Evolutionary conservation across 2,888 invertebrate genomes (phyloP).

Genomic region (Dolomedes plantarius): DNA sequence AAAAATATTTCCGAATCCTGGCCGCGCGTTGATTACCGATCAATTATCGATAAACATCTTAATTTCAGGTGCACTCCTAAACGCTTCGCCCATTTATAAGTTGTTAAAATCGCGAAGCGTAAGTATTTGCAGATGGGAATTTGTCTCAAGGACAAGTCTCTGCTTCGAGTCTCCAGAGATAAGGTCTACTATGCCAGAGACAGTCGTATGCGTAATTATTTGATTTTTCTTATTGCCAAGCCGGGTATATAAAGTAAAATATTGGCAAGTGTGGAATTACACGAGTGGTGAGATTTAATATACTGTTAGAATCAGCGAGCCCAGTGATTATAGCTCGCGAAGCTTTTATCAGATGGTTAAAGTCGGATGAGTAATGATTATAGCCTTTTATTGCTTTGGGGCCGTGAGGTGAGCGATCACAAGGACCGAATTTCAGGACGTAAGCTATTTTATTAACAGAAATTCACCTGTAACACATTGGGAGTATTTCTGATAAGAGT

Average conservation of each 20-base stretch:
- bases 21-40: background rate
- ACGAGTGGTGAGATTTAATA: background rate
- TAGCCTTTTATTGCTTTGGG: background rate
- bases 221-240: background rate
- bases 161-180: background rate
- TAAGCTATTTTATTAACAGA: background rate
- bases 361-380: background rate
- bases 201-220: background rate
- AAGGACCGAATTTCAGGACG: background rate
- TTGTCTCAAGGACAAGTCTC: background rate
- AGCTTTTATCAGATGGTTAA: background rate
- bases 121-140: background rate
- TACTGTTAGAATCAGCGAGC: background rate
- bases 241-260: background rate
- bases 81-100: background rate
- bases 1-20: background rate
- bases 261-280: background rate
- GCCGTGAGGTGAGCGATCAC: background rate
- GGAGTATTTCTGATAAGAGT: background rate
- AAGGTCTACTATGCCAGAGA: background rate
- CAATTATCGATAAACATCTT: constrained; percentile 7
- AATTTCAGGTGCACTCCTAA: background rate
- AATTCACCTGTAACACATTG: background rate
- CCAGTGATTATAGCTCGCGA: background rate
- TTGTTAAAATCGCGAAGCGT: background rate